These are phyloP conservation scores for Diorhabda elongata DNA, from an alignment of 1,140 invertebrate species.

Conservation along the genomic window DNA sequence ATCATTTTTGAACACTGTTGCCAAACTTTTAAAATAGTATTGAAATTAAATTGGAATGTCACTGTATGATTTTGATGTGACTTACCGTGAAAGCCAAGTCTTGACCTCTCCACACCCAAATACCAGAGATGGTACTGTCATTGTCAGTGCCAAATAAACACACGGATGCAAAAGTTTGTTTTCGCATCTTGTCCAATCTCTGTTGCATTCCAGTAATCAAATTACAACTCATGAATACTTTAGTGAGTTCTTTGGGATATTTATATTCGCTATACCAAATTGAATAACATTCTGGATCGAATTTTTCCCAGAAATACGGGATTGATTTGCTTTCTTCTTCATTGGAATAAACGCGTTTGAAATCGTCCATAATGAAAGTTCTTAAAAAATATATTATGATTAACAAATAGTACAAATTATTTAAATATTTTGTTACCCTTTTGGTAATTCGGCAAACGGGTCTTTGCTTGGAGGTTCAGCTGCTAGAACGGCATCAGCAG, in stretches of 20 bases:
- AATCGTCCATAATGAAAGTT: constrained; percentile 93
- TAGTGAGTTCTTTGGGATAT: constrained; percentile 86
- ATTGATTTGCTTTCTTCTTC: constrained; percentile 91
- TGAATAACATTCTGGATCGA: constrained; percentile 94
- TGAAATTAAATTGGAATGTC: no score
- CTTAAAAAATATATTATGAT: constrained; percentile 48
- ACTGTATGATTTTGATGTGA: constrained; percentile 11
- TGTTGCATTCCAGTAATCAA: constrained; percentile 95
- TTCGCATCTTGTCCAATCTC: constrained; percentile 95
- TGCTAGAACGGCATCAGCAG: constrained; percentile 64
- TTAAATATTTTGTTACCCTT: constrained; percentile 58
- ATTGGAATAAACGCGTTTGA: constrained; percentile 96
- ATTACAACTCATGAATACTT: constrained; percentile 96
- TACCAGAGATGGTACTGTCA: constrained; percentile 88
- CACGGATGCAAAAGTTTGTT: constrained; percentile 90
- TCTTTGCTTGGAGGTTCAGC: constrained; percentile 83
- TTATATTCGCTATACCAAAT: constrained; percentile 98
- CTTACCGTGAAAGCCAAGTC: constrained; percentile 84
- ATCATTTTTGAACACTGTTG: no score
- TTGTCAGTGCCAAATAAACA: constrained; percentile 92
- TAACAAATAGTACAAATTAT: background rate
- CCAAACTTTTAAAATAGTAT: no score
- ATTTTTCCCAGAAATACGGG: constrained; percentile 98
- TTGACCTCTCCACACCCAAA: constrained; percentile 96
- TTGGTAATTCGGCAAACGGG: constrained; percentile 86